Evolutionary conservation across 2,888 invertebrate species (phyloP).

Genomic region (Volucella inflata): DNA sequence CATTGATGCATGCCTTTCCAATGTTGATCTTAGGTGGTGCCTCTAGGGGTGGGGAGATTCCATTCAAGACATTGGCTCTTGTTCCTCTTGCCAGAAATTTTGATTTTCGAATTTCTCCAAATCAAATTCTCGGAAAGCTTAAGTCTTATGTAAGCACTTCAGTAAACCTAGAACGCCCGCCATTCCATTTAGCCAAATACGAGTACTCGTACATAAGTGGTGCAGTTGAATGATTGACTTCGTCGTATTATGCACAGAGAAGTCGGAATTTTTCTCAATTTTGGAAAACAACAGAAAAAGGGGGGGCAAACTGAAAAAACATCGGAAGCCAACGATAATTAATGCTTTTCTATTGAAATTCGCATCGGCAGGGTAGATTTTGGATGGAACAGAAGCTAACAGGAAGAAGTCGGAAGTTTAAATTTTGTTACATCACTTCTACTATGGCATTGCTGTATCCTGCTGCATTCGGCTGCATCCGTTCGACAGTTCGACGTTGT

Average conservation of each 20-base stretch:
- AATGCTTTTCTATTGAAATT: conserved; percentile 67
- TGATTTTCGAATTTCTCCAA: conserved; percentile 51
- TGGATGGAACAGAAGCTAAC: conserved; percentile 22
- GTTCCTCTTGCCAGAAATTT: conserved; percentile 34
- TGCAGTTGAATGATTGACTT: conserved; percentile 42
- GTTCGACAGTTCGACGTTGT: conserved; percentile 37
- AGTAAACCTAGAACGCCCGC: conserved; percentile 1
- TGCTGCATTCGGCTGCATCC: background rate
- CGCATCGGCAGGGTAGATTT: conserved; percentile 39
- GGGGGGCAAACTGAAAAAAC: conserved; percentile 4
- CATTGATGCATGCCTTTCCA: conserved; percentile 44
- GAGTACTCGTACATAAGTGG: too few species aligned
- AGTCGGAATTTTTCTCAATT: conserved; percentile 53
- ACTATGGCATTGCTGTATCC: conserved; percentile 13
- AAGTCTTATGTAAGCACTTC: conserved; percentile 70
- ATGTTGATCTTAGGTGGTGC: conserved; percentile 40
- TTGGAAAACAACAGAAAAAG: conserved; percentile 38
- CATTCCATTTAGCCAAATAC: conserved; percentile 29
- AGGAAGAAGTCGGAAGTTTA: conserved; percentile 56
- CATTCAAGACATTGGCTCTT: conserved; percentile 13
- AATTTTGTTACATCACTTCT: conserved; percentile 69
- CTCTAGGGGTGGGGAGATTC: too few species aligned
- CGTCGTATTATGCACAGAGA: conserved; percentile 47
- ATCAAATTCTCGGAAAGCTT: conserved; percentile 58
- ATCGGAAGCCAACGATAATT: conserved; percentile 63